These are phyloP conservation scores for Macrotrachela quadricornifera DNA, from an alignment of 1,140 invertebrate species.

Conservation along the genomic window DNA sequence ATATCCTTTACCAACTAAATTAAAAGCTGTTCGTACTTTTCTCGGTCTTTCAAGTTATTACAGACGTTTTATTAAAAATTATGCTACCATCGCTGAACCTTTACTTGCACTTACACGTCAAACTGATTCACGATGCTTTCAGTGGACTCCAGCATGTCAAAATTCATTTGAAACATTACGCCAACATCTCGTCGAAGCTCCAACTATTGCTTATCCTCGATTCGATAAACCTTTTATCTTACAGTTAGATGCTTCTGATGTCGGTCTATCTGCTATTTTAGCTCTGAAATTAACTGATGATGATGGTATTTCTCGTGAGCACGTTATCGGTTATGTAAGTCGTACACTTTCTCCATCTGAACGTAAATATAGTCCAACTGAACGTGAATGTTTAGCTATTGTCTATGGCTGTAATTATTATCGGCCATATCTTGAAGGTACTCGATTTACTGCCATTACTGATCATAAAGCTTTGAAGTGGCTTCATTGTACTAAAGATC, in stretches of 20 bases:
- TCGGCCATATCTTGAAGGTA: slow-evolving; percentile 30
- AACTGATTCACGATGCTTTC: no score
- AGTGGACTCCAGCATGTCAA: no score
- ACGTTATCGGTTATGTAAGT: slow-evolving; percentile 16
- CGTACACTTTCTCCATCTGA: slow-evolving; percentile 25
- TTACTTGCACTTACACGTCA: no score
- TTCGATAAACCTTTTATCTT: slow-evolving; percentile 10
- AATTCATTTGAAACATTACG: no score
- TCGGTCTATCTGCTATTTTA: slow-evolving; percentile 2
- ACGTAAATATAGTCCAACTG: slow-evolving; percentile 26
- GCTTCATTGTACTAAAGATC: slow-evolving; percentile 26
- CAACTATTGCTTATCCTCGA: slow-evolving; percentile 14
- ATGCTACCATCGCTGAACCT: no score
- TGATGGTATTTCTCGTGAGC: background rate
- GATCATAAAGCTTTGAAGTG: slow-evolving; percentile 33
- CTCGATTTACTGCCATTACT: slow-evolving; percentile 32
- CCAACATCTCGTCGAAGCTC: no score
- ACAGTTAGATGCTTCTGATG: slow-evolving; percentile 12
- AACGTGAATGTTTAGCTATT: slow-evolving; percentile 35
- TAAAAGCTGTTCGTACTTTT: slow-evolving; percentile 7
- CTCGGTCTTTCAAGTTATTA: no score
- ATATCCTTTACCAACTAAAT: slow-evolving; percentile 8
- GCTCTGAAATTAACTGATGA: no score
- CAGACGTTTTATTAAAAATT: no score
- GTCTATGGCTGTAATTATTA: slow-evolving; percentile 31